A percentile compares a stretch with the other conserved stretches of the same genome.
Conservation (phyloP, 2,797 vertebrate species). For the Hoplostethus mediterraneus region DNA sequence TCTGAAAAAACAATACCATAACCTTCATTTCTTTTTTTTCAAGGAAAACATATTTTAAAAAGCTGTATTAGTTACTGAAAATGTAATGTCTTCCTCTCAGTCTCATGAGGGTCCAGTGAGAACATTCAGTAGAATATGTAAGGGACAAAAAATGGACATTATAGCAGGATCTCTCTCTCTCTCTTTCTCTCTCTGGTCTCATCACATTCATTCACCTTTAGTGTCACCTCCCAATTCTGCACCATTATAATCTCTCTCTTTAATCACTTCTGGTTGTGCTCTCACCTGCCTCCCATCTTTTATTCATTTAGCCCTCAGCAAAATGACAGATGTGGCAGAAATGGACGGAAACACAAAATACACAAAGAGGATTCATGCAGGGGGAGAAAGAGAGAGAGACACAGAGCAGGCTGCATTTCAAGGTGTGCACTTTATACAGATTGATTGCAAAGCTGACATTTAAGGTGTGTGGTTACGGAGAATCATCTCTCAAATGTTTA, state of each 20-base stretch:
- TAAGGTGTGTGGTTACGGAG: slow-evolving; percentile 13
- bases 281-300: slow-evolving; percentile 54
- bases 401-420: slow-evolving; percentile 19
- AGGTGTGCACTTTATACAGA: too few species aligned
- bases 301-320: slow-evolving; percentile 55
- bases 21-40: too few species aligned
- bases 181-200: background rate
- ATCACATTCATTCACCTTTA: slow-evolving; percentile 25
- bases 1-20: too few species aligned
- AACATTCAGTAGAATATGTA: too few species aligned
- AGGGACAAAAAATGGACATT: too few species aligned
- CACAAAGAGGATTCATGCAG: slow-evolving; percentile 50
- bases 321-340: slow-evolving; percentile 38
- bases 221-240: background rate
- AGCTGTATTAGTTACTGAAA: too few species aligned
- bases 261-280: slow-evolving; percentile 46
- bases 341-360: slow-evolving; percentile 22
- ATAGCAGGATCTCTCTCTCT: too few species aligned
- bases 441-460: background rate
- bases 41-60: too few species aligned
- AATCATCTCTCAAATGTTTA: slow-evolving; percentile 28
- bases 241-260: slow-evolving; percentile 39
- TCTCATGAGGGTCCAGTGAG: too few species aligned
- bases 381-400: background rate
- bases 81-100: too few species aligned